Conservation (phyloP, 2,888 invertebrate species). For the Dusona sp. region DNA sequence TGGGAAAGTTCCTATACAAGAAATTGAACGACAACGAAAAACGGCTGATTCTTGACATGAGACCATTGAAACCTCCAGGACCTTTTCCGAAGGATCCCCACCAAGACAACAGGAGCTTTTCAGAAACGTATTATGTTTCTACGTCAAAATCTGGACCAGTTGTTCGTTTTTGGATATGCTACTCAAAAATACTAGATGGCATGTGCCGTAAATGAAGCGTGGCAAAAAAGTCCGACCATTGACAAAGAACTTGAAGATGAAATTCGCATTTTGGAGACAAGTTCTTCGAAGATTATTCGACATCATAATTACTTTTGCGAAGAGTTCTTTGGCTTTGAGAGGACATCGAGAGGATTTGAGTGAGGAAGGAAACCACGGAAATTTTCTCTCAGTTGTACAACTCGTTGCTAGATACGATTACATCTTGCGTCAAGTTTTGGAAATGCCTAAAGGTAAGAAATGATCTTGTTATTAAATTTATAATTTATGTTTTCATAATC, state of each 20-base stretch:
- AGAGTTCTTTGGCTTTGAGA: slow-evolving; percentile 69
- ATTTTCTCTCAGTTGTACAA: slow-evolving; percentile 73
- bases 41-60: slow-evolving; percentile 59
- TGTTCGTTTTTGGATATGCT: slow-evolving; percentile 70
- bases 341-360: slow-evolving; percentile 65
- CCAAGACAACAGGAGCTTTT: slow-evolving; percentile 71
- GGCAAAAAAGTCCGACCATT: slow-evolving; percentile 67
- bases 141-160: slow-evolving; percentile 68
- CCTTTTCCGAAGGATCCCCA: slow-evolving; percentile 52
- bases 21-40: slow-evolving; percentile 64
- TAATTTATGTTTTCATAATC: not conserved
- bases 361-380: slow-evolving; percentile 70
- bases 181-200: slow-evolving; percentile 70
- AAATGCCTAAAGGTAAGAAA: slow-evolving; percentile 69
- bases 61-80: slow-evolving; percentile 50
- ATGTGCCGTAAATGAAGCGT: slow-evolving; percentile 70
- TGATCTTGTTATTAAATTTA: not conserved
- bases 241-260: slow-evolving; percentile 64
- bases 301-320: slow-evolving; percentile 58
- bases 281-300: slow-evolving; percentile 67
- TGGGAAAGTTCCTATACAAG: slow-evolving; percentile 61
- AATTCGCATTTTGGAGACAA: slow-evolving; percentile 62
- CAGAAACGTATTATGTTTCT: slow-evolving; percentile 67
- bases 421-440: slow-evolving; percentile 72
- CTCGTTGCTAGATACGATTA: slow-evolving; percentile 73